These are phyloP conservation scores for Nomada fabriciana DNA, from an alignment of 2,888 invertebrate genomes.

Conservation along the genomic window DNA sequence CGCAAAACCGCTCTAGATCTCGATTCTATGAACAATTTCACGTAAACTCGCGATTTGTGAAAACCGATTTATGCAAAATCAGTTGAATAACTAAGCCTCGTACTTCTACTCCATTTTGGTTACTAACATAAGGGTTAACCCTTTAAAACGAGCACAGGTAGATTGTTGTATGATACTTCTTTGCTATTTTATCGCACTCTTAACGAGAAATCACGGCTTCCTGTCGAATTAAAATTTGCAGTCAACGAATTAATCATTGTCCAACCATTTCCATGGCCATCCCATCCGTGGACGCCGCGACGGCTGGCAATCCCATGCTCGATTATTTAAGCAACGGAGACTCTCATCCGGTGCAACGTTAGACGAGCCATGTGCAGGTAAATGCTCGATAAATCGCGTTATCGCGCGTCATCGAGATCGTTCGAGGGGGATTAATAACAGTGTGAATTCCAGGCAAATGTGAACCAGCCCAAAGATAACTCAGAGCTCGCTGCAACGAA, in stretches of 20 bases:
- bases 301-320: slow-evolving; percentile 20
- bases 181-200: too few species aligned
- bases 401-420: slow-evolving; percentile 38
- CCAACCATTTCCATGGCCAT: not conserved
- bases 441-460: slow-evolving; percentile 10
- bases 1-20: too few species aligned
- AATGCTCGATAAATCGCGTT: slow-evolving; percentile 44
- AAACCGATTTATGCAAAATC: too few species aligned
- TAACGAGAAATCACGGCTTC: not conserved
- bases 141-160: too few species aligned
- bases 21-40: too few species aligned
- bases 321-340: slow-evolving; percentile 51
- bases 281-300: not conserved
- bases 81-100: too few species aligned
- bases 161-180: too few species aligned
- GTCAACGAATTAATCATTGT: slow-evolving; percentile 41
- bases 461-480: slow-evolving; percentile 24
- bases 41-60: too few species aligned
- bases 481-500: slow-evolving; percentile 15
- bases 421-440: slow-evolving; percentile 40
- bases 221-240: slow-evolving; percentile 53
- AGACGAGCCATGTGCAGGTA: not conserved
- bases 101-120: too few species aligned
- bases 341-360: slow-evolving; percentile 27
- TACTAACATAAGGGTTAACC: too few species aligned